These are phyloP conservation scores for Lysandra bellargus DNA, from an alignment of 2,888 invertebrate species.

Conservation along the genomic window DNA sequence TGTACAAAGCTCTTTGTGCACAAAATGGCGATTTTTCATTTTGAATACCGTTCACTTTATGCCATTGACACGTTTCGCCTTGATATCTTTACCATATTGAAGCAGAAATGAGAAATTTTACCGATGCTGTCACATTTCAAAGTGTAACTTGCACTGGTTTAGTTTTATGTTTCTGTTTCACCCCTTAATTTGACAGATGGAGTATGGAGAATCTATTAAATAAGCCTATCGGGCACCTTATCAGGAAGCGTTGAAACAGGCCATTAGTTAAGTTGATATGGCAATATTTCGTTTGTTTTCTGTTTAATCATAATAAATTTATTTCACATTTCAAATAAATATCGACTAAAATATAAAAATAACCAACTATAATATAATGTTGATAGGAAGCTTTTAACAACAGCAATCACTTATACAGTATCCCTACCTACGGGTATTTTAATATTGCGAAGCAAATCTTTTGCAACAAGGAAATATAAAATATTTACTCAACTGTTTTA, in stretches of 20 bases:
- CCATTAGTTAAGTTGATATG: neutral
- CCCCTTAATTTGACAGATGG: too few relatives aligned
- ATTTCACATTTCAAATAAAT: too few relatives aligned
- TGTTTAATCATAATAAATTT: too few relatives aligned
- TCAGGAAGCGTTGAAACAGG: too few relatives aligned
- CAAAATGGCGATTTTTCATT: slow-evolving; percentile 19
- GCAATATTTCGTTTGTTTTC: too few relatives aligned
- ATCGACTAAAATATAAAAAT: too few relatives aligned
- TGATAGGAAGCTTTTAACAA: too few relatives aligned
- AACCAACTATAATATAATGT: too few relatives aligned
- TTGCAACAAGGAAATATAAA: neutral
- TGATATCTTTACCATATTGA: slow-evolving; percentile 3
- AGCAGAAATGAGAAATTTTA: neutral
- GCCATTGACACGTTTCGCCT: slow-evolving; percentile 12
- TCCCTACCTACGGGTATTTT: neutral
- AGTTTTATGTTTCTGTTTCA: neutral
- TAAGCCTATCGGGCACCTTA: too few relatives aligned
- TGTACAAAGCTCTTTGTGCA: slow-evolving; percentile 9
- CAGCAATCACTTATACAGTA: too few relatives aligned
- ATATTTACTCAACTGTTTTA: neutral
- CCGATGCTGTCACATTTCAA: neutral
- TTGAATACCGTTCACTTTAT: slow-evolving; percentile 8
- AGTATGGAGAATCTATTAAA: too few relatives aligned
- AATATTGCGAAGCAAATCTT: neutral
- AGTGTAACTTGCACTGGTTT: neutral